Conservation (phyloP, 1,140 invertebrate species). For the Solenopsis invicta region DNA sequence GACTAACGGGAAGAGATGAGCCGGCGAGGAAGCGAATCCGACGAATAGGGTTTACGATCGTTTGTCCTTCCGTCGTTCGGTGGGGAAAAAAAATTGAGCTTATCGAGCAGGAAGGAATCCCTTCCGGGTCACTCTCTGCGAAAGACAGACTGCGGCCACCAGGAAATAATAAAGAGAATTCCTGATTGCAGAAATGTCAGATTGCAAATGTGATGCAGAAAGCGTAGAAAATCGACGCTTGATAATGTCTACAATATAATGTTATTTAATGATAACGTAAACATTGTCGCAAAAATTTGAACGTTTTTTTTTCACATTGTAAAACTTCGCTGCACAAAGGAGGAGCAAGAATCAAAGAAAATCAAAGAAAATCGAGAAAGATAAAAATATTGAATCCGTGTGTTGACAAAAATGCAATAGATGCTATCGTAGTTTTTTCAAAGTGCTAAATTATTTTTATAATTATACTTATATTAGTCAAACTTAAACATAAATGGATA, state of each 20-base stretch:
- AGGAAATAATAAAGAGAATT: conserved; percentile 49
- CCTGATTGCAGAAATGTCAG: conserved; percentile 19
- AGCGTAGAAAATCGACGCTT: not conserved
- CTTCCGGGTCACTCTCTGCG: conserved; percentile 30
- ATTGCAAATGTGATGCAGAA: conserved; percentile 12
- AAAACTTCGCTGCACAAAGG: not conserved
- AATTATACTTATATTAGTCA: not conserved
- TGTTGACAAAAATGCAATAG: not conserved
- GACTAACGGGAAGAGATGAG: conserved; percentile 30
- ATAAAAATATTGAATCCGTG: not conserved
- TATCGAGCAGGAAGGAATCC: conserved; percentile 41
- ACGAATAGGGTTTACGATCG: not conserved
- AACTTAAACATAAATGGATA: not conserved
- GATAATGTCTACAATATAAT: conserved; percentile 3
- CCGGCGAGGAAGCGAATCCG: conserved; percentile 1
- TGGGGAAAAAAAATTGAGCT: conserved; percentile 16
- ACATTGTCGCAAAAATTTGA: not conserved
- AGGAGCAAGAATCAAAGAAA: not conserved
- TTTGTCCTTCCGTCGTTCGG: conserved; percentile 38
- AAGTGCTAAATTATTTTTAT: conserved; percentile 21
- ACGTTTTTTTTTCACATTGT: not conserved
- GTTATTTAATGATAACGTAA: not conserved
- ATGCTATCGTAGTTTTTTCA: too few relatives aligned
- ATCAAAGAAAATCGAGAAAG: not conserved
- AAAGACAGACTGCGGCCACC: conserved; percentile 32